Evolutionary conservation across 2,113 vertebrate species (phyloP).

Genomic region (Benitochromis conjunctus): DNA sequence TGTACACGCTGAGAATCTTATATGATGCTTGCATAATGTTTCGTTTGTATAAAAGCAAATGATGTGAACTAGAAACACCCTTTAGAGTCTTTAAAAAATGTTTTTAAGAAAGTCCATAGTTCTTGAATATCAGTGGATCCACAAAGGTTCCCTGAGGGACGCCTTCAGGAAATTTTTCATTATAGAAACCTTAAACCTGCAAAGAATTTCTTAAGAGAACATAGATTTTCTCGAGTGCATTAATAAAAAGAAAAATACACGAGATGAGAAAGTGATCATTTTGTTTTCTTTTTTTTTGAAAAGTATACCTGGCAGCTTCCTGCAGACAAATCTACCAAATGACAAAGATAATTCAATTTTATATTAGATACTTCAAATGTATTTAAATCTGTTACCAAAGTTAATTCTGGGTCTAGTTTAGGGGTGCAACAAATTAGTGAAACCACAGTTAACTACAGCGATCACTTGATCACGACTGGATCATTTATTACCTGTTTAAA

Average conservation of each 20-base stretch:
- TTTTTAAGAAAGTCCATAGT: background rate
- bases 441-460: background rate
- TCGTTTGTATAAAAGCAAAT: background rate
- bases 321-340: background rate
- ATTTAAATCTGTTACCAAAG: background rate
- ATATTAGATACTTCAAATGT: background rate
- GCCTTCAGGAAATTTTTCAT: background rate
- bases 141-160: conserved; percentile 4
- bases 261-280: background rate
- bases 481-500: background rate
- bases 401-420: background rate
- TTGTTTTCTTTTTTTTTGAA: background rate
- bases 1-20: background rate
- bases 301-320: background rate
- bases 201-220: background rate
- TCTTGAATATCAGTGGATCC: background rate
- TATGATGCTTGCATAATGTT: background rate
- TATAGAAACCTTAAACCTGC: background rate
- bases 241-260: background rate
- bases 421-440: background rate
- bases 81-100: background rate
- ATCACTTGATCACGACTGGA: background rate
- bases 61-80: background rate
- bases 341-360: background rate
- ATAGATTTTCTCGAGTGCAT: background rate